These are phyloP conservation scores for Hemiscyllium ocellatum DNA, from an alignment of 2,113 vertebrate species.

Conservation along the genomic window DNA sequence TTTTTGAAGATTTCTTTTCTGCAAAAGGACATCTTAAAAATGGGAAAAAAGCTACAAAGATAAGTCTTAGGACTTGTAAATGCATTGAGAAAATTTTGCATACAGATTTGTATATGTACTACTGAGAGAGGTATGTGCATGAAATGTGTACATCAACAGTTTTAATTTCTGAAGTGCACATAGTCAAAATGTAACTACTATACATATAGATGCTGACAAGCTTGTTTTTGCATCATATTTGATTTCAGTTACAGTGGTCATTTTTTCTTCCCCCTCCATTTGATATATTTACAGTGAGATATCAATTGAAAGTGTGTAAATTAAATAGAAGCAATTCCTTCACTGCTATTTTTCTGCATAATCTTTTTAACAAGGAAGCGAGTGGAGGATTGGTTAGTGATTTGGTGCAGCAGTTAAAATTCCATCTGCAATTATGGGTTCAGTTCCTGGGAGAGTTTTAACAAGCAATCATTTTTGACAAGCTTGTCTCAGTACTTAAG, in stretches of 20 bases:
- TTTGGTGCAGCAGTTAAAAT: conserved; percentile 9
- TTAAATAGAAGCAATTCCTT: neutral
- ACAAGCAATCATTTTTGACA: conserved; percentile 26
- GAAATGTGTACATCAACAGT: neutral
- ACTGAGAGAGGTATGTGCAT: too few species aligned
- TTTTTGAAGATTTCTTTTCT: too few species aligned
- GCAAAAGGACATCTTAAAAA: neutral
- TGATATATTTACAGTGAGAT: neutral
- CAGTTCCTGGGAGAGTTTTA: neutral
- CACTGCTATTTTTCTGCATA: neutral
- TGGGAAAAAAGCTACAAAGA: too few species aligned
- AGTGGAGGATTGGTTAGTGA: neutral
- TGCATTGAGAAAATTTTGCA: neutral
- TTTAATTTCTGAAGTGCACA: neutral
- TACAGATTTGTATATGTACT: neutral
- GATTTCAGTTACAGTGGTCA: neutral
- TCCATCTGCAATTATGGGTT: neutral
- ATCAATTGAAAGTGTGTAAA: neutral
- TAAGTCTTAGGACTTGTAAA: neutral
- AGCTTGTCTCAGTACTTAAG: neutral
- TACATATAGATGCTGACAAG: neutral
- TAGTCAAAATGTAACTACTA: neutral
- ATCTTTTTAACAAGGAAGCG: neutral
- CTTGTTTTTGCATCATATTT: neutral
- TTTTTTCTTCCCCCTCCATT: neutral